Evolutionary conservation across 1,140 invertebrate species (phyloP).

Genomic region (Anoplophora glabripennis): DNA sequence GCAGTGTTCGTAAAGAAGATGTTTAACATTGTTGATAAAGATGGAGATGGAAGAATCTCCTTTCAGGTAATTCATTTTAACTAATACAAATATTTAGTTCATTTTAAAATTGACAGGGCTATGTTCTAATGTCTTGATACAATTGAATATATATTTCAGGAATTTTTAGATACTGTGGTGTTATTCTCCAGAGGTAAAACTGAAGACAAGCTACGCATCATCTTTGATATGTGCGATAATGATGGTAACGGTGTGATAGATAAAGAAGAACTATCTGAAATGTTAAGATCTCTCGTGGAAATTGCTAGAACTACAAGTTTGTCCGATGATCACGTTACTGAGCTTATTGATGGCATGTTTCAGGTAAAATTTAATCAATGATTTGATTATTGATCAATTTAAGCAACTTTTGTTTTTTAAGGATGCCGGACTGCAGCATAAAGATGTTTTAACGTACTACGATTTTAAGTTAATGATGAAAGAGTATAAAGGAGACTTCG

Average conservation of each 20-base stretch:
- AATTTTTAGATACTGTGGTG: slow-evolving; percentile 95
- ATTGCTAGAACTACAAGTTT: slow-evolving; percentile 90
- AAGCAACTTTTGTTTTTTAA: slow-evolving; percentile 40
- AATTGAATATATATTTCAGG: slow-evolving; percentile 52
- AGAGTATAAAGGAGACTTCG: slow-evolving; percentile 95
- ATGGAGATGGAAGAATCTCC: slow-evolving; percentile 91
- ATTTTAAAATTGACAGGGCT: neutral
- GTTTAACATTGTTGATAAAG: slow-evolving; percentile 98
- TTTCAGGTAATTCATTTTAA: slow-evolving; percentile 67
- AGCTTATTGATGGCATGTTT: slow-evolving; percentile 94
- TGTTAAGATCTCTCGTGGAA: slow-evolving; percentile 90
- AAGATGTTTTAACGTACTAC: slow-evolving; percentile 88
- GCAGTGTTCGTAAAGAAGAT: slow-evolving; percentile 98
- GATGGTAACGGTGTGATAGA: slow-evolving; percentile 94
- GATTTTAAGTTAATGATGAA: slow-evolving; percentile 97
- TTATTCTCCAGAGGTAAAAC: slow-evolving; percentile 88
- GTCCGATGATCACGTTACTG: slow-evolving; percentile 85
- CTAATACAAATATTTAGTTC: neutral
- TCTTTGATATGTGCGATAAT: slow-evolving; percentile 99
- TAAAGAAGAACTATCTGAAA: slow-evolving; percentile 90
- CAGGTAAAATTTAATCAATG: slow-evolving; percentile 53
- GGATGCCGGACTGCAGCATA: slow-evolving; percentile 87
- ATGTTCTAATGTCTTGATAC: neutral
- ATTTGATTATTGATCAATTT: neutral
- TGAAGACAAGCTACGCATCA: slow-evolving; percentile 93